Percentiles rank a stretch among this genome's conserved stretches.
Evolutionary conservation across 1,140 invertebrate genomes (phyloP).

Genomic region (Psix sp.): DNA sequence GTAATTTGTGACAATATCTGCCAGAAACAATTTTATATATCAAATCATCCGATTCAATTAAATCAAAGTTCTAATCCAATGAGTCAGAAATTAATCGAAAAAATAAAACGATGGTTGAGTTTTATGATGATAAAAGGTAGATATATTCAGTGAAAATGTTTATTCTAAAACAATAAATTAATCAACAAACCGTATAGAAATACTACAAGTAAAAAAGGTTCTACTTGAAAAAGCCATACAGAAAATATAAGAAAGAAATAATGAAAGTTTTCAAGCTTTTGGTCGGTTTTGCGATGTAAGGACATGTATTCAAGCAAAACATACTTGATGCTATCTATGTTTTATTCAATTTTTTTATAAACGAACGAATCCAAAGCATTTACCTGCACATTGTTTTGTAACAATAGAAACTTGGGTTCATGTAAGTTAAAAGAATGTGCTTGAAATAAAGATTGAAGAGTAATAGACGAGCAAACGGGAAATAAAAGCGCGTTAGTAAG

Average conservation of each 20-base stretch:
- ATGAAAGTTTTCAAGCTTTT: constrained; percentile 51
- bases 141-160: too few species aligned
- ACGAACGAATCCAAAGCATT: constrained; percentile 61
- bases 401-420: constrained; percentile 60
- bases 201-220: too few species aligned
- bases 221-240: constrained; percentile 23
- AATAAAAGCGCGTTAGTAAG: constrained; percentile 21
- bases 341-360: constrained; percentile 54
- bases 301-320: constrained; percentile 53
- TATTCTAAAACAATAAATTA: too few species aligned
- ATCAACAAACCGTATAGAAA: too few species aligned
- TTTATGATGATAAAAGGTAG: too few species aligned
- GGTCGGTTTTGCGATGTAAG: constrained; percentile 53
- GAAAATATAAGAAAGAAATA: constrained; percentile 19
- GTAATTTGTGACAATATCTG: too few species aligned
- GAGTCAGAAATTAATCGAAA: too few species aligned
- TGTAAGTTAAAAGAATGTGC: constrained; percentile 57
- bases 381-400: constrained; percentile 72
- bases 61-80: too few species aligned
- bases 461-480: constrained; percentile 31
- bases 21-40: too few species aligned
- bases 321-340: constrained; percentile 53
- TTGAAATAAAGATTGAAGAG: constrained; percentile 44
- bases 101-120: too few species aligned
- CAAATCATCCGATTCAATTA: too few species aligned